Conservation (phyloP, 2,888 invertebrate genomes). For the Spatulosminthurus flaviceps region DNA sequence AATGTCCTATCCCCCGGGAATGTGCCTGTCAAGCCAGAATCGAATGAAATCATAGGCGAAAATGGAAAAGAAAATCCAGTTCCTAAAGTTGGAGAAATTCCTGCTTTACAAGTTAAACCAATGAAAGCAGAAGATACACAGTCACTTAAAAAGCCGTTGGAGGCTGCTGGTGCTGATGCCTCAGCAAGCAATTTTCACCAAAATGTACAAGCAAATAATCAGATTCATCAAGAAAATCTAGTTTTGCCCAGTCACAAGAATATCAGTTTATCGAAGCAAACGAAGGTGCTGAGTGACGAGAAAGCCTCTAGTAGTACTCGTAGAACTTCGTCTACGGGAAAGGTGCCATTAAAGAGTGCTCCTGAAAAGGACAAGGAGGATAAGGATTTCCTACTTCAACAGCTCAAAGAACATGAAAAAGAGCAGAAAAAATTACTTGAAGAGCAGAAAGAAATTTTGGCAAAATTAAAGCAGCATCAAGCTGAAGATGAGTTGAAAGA, state of each 20-base stretch:
- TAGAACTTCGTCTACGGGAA: neutral
- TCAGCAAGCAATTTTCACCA: neutral
- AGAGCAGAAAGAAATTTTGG: slow-evolving; percentile 74
- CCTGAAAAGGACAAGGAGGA: slow-evolving; percentile 58
- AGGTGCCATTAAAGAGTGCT: neutral
- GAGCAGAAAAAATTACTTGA: slow-evolving; percentile 76
- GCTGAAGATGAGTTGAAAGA: slow-evolving; percentile 57
- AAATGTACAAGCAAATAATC: neutral
- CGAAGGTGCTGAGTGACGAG: too few relatives aligned
- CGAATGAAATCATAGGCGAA: neutral
- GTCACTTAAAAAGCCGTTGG: neutral
- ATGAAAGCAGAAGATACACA: neutral
- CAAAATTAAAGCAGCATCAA: slow-evolving; percentile 71
- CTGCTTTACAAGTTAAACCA: too few relatives aligned
- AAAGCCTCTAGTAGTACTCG: neutral
- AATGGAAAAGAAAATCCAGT: slow-evolving; percentile 6
- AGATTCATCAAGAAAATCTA: neutral
- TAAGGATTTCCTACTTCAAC: slow-evolving; percentile 72
- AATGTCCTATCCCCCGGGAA: neutral
- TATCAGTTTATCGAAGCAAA: too few relatives aligned
- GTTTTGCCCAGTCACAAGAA: neutral
- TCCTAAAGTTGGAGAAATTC: neutral
- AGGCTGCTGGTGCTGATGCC: neutral
- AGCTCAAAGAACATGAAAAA: slow-evolving; percentile 75
- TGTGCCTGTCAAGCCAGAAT: neutral